Evolutionary conservation across 92 coral and sea anemone species (phyloP).

Genomic region (Parazoanthus atlanticus): DNA sequence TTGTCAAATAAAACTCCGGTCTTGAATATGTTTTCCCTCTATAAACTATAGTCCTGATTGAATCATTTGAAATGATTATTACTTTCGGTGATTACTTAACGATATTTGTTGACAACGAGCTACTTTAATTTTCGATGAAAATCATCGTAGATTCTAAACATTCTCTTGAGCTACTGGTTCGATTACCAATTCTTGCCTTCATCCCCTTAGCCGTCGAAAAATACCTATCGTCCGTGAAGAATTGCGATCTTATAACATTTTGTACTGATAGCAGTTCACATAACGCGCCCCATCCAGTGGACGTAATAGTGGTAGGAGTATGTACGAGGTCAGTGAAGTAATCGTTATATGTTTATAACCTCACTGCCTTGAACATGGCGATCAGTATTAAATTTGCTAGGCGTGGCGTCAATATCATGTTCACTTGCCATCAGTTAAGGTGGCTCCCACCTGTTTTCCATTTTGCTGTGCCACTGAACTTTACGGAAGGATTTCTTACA

Average conservation of each 20-base stretch:
- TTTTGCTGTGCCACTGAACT: no score
- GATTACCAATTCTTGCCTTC: background rate
- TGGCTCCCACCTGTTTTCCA: no score
- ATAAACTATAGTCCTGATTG: no score
- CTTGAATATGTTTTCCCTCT: no score
- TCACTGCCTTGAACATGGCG: no score
- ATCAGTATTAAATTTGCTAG: background rate
- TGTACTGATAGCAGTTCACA: background rate
- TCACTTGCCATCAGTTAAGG: no score
- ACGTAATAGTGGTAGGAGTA: background rate
- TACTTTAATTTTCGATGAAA: background rate
- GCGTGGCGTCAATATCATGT: background rate
- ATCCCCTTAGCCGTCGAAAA: no score
- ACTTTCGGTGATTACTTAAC: background rate
- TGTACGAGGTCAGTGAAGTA: background rate
- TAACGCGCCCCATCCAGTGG: background rate
- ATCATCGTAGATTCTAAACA: background rate
- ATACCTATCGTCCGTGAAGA: no score
- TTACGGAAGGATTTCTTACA: background rate
- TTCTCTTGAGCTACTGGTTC: background rate
- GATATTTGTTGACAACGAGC: background rate
- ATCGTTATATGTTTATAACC: background rate
- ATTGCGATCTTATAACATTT: background rate
- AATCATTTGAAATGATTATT: no score
- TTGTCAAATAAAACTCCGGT: no score